Percentiles rank a stretch among this genome's conserved stretches.
Conservation (phyloP, 2,888 invertebrate species). For the Mesorhabditis sp. region DNA sequence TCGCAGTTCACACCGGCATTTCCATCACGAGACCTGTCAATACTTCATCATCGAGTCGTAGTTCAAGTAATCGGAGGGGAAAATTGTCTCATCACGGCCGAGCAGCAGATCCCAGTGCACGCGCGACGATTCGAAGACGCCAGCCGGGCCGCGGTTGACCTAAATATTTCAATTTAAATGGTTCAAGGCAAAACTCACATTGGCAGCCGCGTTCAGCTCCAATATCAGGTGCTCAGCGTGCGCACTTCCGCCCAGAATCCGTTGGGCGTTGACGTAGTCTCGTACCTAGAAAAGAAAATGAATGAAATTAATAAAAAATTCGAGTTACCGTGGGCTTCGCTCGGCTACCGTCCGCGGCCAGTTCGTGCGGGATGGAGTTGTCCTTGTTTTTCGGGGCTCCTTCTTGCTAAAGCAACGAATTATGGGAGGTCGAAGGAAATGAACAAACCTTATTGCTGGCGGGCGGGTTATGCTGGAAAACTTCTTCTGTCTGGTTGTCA, state of each 20-base stretch:
- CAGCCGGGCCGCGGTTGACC: conserved; percentile 53
- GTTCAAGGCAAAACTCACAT: conserved; percentile 12
- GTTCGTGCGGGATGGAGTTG: conserved; percentile 31
- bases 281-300: conserved; percentile 17
- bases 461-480: no score
- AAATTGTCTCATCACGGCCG: conserved; percentile 47
- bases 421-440: no score
- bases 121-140: conserved; percentile 45
- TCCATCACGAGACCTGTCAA: conserved; percentile 9
- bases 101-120: conserved; percentile 54
- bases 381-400: neutral
- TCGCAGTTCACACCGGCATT: no score
- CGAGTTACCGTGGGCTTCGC: conserved; percentile 23
- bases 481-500: no score
- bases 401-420: no score
- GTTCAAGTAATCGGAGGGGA: conserved; percentile 50
- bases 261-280: conserved; percentile 41
- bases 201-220: conserved; percentile 24
- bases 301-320: no score
- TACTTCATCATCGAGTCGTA: conserved; percentile 41
- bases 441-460: no score
- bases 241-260: conserved; percentile 41
- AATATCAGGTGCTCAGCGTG: conserved; percentile 48
- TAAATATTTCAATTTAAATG: conserved; percentile 10
- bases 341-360: conserved; percentile 30